These are phyloP conservation scores for Pentalonia nigronervosa DNA, from an alignment of 1,140 invertebrate genomes.

Conservation along the genomic window DNA sequence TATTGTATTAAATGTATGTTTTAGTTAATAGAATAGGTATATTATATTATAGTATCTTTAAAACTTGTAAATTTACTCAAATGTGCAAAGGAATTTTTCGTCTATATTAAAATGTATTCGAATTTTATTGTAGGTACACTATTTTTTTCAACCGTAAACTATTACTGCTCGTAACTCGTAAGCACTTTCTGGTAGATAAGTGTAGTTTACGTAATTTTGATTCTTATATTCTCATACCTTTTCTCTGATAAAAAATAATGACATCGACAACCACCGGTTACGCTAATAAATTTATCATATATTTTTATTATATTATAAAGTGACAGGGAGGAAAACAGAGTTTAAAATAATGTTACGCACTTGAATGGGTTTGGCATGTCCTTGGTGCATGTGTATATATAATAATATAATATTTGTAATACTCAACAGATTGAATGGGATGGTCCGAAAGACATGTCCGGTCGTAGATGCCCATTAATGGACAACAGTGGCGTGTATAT, in stretches of 20 bases:
- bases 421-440: slow-evolving; percentile 31
- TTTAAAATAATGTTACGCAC: background rate
- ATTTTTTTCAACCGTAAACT: background rate
- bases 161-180: background rate
- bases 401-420: slow-evolving; percentile 12
- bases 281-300: background rate
- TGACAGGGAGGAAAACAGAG: background rate
- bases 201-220: background rate
- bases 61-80: background rate
- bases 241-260: background rate
- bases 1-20: background rate
- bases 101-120: background rate
- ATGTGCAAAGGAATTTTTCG: background rate
- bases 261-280: background rate
- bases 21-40: background rate
- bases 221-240: background rate
- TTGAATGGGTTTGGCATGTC: slow-evolving; percentile 47
- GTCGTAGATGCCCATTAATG: slow-evolving; percentile 52
- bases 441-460: slow-evolving; percentile 59
- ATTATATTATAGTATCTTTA: background rate
- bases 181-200: background rate
- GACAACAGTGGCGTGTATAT: background rate
- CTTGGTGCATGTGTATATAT: slow-evolving; percentile 3
- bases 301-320: background rate
- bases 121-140: background rate